Evolutionary conservation across 2,113 vertebrate genomes (phyloP), one percentile per base, ranked within the genome.

Genomic region (Amblyopsis rosae): DNA sequence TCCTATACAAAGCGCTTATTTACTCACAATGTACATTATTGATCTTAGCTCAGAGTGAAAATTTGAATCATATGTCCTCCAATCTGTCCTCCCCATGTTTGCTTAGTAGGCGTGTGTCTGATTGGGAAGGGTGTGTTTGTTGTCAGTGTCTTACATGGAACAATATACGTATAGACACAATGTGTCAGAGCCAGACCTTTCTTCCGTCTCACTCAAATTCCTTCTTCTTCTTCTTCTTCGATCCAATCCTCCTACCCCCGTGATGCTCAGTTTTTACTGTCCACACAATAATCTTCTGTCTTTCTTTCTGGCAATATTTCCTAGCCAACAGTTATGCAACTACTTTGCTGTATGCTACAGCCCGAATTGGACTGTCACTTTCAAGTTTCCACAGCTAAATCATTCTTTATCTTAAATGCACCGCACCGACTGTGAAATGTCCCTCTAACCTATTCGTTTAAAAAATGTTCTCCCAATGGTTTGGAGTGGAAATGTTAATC

Each of bases 31-130:
- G 35, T 41, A 26, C 2, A 26, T 26, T 26, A 6, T 41, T 41
- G 35, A 41, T 41, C 35, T 41, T 41, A 41, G 35, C 35, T 41
- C 26, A 26, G 26, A 26, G 26, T 26, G 26, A 26, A 26, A 26
- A 26, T 26, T 26, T 3, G 26, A 26, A 26, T 26, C 26, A 26
- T 26, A 26, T 26, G 1, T 49, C 48, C 48, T 49, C 9, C 4
- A 15, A 51, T 15, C 62, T 63, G 12, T 16, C 57, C 7, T 49
- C n/a, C 8, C 59, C 15, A 48, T 89, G 77, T 87, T 89, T 88
- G 75, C 64, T 86, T 80, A 74, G 66, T 70, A 80, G 80, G 87
- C 82, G 88, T 85, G 76, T 86, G 78, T 77, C 54, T 6, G 35
- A 41, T 79, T 62, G 49, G 47, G 62, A 47, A 75, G 65, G 76